Conservation (phyloP, 2,113 vertebrate genomes). For the Athene cunicularia region DNA sequence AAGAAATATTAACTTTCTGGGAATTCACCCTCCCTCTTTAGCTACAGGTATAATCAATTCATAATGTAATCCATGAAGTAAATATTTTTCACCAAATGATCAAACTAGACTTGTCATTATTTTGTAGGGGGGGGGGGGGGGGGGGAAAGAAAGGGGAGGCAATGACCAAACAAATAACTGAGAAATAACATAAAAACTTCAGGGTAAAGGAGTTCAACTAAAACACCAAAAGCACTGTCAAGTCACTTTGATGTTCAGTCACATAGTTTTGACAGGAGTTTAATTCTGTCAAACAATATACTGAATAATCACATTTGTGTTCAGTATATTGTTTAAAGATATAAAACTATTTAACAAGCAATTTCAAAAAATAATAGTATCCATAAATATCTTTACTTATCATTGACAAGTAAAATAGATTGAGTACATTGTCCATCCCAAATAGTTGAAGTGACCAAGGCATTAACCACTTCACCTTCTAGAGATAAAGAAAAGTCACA, state of each 20-base stretch:
- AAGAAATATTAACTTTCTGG: constrained; percentile 29
- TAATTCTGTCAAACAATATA: neutral
- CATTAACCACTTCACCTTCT: neutral
- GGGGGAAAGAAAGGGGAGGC: accelerated
- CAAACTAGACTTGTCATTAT: neutral
- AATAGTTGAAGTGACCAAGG: neutral
- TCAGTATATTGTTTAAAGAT: neutral
- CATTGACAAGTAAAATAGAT: neutral
- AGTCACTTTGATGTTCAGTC: neutral
- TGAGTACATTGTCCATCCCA: neutral
- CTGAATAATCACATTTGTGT: neutral
- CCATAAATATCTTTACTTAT: neutral
- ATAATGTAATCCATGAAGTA: neutral
- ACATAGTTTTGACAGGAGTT: neutral
- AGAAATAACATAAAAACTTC: neutral
- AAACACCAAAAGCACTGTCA: neutral
- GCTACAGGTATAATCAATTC: neutral
- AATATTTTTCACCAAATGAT: neutral
- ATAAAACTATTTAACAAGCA: neutral
- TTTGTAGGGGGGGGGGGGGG: neutral
- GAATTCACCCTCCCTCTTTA: neutral
- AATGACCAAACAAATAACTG: neutral
- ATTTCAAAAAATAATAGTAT: neutral
- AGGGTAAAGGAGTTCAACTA: neutral
- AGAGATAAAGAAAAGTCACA: neutral